Conservation (phyloP, 2,113 vertebrate species). For the Melanostigma gelatinosum region DNA sequence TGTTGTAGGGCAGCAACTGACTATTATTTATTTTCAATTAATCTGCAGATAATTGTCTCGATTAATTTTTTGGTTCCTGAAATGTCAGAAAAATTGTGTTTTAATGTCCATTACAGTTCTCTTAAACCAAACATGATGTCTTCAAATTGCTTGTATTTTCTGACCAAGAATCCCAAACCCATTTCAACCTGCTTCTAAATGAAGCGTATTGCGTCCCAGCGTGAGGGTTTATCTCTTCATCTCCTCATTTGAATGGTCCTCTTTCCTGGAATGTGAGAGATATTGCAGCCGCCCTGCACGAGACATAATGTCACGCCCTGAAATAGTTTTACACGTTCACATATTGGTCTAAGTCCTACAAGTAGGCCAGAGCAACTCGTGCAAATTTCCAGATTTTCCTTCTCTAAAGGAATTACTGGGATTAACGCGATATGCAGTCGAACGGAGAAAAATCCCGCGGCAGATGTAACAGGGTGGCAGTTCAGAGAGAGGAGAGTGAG, state of each 20-base stretch:
- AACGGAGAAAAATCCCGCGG: conserved; percentile 64
- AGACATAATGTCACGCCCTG: conserved; percentile 46
- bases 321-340: conserved; percentile 45
- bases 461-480: conserved; percentile 22
- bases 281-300: conserved; percentile 8
- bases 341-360: conserved; percentile 40
- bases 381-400: conserved; percentile 59
- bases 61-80: background rate
- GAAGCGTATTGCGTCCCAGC: background rate
- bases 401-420: conserved; percentile 71
- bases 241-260: background rate
- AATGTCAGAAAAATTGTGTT: background rate
- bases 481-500: conserved; percentile 33
- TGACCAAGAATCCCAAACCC: background rate
- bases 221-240: conserved; percentile 8
- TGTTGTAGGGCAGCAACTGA: background rate
- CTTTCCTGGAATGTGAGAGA: conserved; percentile 44
- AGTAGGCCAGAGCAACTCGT: conserved; percentile 69
- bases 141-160: background rate
- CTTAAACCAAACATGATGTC: too few species aligned
- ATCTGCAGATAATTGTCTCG: background rate
- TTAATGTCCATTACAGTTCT: background rate
- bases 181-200: conserved; percentile 2
- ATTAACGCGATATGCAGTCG: conserved; percentile 63
- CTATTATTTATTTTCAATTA: background rate